Evolutionary conservation across 30 jellyfish, hydroid and myxozoan genomes (phyloP).

Genomic region (Hydra vulgaris): DNA sequence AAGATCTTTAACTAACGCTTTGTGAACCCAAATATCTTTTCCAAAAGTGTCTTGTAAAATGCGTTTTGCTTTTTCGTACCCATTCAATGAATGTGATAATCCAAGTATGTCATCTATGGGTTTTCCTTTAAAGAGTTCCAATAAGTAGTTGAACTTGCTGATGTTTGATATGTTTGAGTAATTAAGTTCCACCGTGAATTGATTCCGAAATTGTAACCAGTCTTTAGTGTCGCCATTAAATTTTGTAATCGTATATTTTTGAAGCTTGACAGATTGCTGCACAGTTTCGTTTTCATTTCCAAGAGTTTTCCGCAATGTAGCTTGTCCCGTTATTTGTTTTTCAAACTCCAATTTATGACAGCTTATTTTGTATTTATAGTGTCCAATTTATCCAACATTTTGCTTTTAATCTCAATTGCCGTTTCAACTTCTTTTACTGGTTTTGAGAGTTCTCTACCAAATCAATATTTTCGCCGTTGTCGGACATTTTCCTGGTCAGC

Average conservation of each 20-base stretch:
- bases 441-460: too few relatives aligned
- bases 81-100: conserved; percentile 39
- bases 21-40: conserved; percentile 29
- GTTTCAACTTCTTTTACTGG: too few relatives aligned
- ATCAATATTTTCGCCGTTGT: too few relatives aligned
- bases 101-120: conserved; percentile 56
- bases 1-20: conserved; percentile 31
- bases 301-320: not conserved
- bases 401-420: too few relatives aligned
- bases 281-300: not conserved
- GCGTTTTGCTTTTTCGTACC: conserved; percentile 46
- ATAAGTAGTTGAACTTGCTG: conserved; percentile 50
- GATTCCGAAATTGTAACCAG: conserved; percentile 74
- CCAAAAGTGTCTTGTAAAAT: conserved; percentile 26
- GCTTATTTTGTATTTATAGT: too few relatives aligned
- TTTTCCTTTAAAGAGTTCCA: conserved; percentile 50
- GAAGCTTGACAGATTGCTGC: conserved; percentile 49
- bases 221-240: conserved; percentile 57
- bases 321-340: too few relatives aligned
- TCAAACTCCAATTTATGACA: too few relatives aligned
- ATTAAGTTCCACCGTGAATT: conserved; percentile 52
- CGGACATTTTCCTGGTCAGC: too few relatives aligned
- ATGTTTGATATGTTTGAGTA: conserved; percentile 43
- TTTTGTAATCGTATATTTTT: conserved; percentile 56
- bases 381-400: too few relatives aligned